These are phyloP conservation scores for Antennarius striatus DNA, from an alignment of 2,113 vertebrate genomes.

Conservation along the genomic window DNA sequence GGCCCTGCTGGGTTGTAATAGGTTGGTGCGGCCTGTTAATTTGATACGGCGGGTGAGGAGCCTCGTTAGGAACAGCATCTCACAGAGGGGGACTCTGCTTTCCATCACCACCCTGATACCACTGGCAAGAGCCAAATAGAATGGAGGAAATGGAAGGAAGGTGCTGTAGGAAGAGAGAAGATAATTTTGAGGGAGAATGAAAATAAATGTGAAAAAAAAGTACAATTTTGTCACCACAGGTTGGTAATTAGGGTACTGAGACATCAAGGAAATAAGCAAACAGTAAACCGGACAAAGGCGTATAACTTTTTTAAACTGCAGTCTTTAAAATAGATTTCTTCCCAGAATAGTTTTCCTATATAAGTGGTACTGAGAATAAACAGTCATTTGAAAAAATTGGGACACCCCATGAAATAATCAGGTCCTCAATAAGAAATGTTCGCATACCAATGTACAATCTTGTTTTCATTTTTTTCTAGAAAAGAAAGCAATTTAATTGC, in stretches of 20 bases:
- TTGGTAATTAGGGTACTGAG: conserved; percentile 9
- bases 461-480: too few species aligned
- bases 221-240: conserved; percentile 17
- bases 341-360: conserved; percentile 5
- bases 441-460: too few species aligned
- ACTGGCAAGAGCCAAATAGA: conserved; percentile 46
- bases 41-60: conserved; percentile 65
- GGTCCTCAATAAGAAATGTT: too few species aligned
- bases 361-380: too few species aligned
- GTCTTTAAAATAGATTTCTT: background rate
- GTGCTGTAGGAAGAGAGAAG: conserved; percentile 3
- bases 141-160: conserved; percentile 21
- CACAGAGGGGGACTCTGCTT: conserved; percentile 32
- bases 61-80: conserved; percentile 66
- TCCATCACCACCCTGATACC: conserved; percentile 53
- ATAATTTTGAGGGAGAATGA: conserved; percentile 33
- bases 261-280: background rate
- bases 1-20: conserved; percentile 61
- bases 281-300: background rate
- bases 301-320: background rate
- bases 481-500: too few species aligned
- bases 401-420: too few species aligned
- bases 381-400: too few species aligned
- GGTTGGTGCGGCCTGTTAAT: conserved; percentile 73
- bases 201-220: conserved; percentile 15